Conservation (phyloP, 2,888 invertebrate species). For the Scaptomyza reducta region DNA sequence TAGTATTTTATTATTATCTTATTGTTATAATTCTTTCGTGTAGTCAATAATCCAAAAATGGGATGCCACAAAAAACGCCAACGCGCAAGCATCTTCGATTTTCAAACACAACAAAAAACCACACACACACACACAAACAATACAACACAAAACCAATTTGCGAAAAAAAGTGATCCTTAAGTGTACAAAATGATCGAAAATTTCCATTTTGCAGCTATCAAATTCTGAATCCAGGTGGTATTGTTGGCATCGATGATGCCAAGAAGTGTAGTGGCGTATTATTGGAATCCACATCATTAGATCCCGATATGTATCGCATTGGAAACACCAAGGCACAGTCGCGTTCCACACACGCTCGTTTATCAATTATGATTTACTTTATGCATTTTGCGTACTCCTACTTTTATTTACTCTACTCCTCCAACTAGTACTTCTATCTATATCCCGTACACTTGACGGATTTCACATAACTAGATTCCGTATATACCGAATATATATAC, state of each 20-base stretch:
- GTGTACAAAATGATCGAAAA: conserved; percentile 40
- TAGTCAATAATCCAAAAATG: conserved; percentile 63
- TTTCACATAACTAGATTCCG: conserved; percentile 67
- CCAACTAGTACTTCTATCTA: conserved; percentile 50
- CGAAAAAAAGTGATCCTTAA: conserved; percentile 39
- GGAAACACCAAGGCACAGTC: conserved; percentile 97
- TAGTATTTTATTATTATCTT: conserved; percentile 5
- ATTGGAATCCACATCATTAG: conserved; percentile 91
- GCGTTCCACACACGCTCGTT: conserved; percentile 73
- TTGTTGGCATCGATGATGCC: conserved; percentile 90
- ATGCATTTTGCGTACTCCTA: conserved; percentile 64
- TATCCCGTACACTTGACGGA: conserved; percentile 69
- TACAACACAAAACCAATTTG: conserved; percentile 9
- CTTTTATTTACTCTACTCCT: conserved; percentile 36
- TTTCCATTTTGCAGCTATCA: conserved; percentile 92
- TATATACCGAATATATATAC: conserved; percentile 40
- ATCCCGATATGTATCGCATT: conserved; percentile 96
- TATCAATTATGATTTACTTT: conserved; percentile 23
- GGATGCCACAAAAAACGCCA: conserved; percentile 44
- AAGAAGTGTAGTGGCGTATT: conserved; percentile 86
- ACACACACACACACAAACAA: conserved; percentile 20
- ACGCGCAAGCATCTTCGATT: conserved; percentile 38
- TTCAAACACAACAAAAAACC: conserved; percentile 10
- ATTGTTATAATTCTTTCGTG: conserved; percentile 29
- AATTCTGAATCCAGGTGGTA: conserved; percentile 97